Evolutionary conservation across 2,797 vertebrate genomes (phyloP), one percentile per base, ranked within the genome.

Genomic region (Calcarius lapponicus): DNA sequence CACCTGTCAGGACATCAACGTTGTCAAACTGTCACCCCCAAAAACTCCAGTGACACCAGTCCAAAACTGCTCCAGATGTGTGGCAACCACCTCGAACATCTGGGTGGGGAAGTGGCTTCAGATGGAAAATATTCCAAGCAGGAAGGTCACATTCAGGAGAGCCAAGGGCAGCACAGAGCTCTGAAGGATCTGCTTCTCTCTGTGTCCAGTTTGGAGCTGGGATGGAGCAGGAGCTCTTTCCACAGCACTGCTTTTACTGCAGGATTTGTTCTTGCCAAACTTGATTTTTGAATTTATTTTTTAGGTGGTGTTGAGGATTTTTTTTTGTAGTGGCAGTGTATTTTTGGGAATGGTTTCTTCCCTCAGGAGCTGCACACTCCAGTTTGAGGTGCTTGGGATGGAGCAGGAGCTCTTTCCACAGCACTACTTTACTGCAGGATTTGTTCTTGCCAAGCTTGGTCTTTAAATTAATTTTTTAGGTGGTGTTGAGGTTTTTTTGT

Each of bases 131-230:
- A 66, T 6, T 80, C 53, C 31, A 4, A 3, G 26, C 36, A 42
- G 73, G 67, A 81, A 58, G 7, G n/a, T 62, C 29, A 0, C 0
- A 0, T 43, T 28, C 31, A 47, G 80, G 73, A 48, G 85, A 61
- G 74, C 47, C 1, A 3, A 66, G 81, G 67, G 42, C 32, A 29
- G 2, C 5, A 16, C 25, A 17, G 83, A 40, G 36, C 22, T 71
- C 57, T n/a, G 53, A 10, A 81, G 13, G 53, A 24, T 79, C 31
- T 50, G 32, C 20, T 32, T 53, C 42, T 42, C 76, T 34, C 51
- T 7, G 5, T 6, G 21, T 47, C 43, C 26, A 36, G 0, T 17
- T 7, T 34, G 40, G 73, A 64, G 42, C 53, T 70, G 76, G 40
- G 24, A 4, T 40, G 91, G 53, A 74, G 53, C 22, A 71, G 53